Percentiles rank a stretch among this genome's conserved stretches.
Conservation (phyloP, 2,113 vertebrate genomes). For the Nyctibius bracteatus region DNA sequence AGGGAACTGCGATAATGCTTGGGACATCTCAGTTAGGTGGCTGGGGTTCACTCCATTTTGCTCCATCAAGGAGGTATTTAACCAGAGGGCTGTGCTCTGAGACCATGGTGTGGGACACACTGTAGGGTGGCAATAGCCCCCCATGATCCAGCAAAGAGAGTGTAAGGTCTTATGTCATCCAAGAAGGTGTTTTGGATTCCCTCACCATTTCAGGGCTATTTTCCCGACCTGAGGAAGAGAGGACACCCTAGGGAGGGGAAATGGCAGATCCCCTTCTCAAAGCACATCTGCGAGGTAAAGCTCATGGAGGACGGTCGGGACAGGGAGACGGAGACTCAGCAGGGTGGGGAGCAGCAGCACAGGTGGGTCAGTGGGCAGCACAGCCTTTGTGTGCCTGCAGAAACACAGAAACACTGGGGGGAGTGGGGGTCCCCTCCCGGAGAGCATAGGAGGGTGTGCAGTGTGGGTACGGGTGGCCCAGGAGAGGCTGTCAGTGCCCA, state of each 20-base stretch:
- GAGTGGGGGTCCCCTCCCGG: accelerated
- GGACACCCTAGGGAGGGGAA: background rate
- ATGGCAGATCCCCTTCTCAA: background rate
- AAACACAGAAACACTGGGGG: accelerated
- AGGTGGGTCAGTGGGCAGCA: background rate
- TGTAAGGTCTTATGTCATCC: accelerated
- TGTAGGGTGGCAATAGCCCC: background rate
- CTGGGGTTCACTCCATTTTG: background rate
- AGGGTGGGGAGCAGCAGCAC: background rate
- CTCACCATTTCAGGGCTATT: background rate
- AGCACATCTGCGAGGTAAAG: accelerated
- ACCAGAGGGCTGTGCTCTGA: background rate
- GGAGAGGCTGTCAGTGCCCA: background rate
- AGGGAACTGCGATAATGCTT: background rate
- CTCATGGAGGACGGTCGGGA: accelerated
- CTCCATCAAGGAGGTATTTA: background rate
- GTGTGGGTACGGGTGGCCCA: accelerated
- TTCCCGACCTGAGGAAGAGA: background rate
- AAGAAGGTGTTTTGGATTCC: background rate
- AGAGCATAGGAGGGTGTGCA: background rate
- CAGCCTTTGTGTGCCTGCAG: accelerated
- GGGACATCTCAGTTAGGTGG: background rate
- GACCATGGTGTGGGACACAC: background rate
- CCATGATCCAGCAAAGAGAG: background rate
- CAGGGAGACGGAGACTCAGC: background rate